Evolutionary conservation across 2,888 invertebrate genomes (phyloP).

Genomic region (Hyppa rectilinea): DNA sequence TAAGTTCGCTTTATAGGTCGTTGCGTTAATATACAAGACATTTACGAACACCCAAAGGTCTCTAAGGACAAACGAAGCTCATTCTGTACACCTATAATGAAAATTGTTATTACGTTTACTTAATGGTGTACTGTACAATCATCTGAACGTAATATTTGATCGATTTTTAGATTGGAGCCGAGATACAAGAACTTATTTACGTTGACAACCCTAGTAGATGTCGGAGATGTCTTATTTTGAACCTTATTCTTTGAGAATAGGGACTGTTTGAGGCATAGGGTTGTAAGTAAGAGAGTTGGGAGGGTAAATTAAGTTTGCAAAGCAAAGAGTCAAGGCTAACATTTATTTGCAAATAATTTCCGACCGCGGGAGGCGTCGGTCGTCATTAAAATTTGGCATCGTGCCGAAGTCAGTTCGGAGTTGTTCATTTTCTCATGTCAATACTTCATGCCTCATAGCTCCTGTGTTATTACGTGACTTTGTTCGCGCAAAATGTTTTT

Average conservation of each 20-base stretch:
- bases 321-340: constrained; percentile 68
- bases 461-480: constrained; percentile 69
- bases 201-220: constrained; percentile 28
- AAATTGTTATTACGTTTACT: constrained; percentile 60
- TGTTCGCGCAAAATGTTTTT: constrained; percentile 62
- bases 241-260: constrained; percentile 41
- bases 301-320: constrained; percentile 57
- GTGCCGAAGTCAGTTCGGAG: constrained; percentile 68
- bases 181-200: constrained; percentile 38
- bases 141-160: constrained; percentile 62
- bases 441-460: constrained; percentile 74
- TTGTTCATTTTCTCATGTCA: constrained; percentile 74
- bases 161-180: constrained; percentile 54
- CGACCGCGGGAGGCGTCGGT: constrained; percentile 62
- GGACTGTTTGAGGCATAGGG: constrained; percentile 32
- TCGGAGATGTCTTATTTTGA: constrained; percentile 24
- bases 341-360: constrained; percentile 74
- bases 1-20: constrained; percentile 28
- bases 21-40: constrained; percentile 40
- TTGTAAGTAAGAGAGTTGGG: constrained; percentile 30
- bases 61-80: constrained; percentile 46
- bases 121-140: constrained; percentile 59
- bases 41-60: constrained; percentile 41
- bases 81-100: constrained; percentile 58
- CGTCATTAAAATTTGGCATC: constrained; percentile 77